phyloP scores from a whole-genome alignment of 2,797 vertebrate genomes.

The Ctenopoma kingsleyae region DNA sequence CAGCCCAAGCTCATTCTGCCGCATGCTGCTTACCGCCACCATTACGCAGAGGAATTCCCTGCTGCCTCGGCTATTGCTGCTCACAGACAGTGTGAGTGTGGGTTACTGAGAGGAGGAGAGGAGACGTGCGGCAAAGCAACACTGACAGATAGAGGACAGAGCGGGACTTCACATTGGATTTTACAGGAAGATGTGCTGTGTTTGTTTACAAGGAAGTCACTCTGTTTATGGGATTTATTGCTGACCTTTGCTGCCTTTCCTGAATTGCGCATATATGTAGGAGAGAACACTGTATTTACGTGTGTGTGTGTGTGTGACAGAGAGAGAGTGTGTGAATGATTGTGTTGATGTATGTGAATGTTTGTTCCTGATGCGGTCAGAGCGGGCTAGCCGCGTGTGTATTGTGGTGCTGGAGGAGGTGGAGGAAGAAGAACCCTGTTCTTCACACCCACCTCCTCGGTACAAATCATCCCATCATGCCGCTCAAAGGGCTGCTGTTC shows the following conservation, averaged over 20 bases:
- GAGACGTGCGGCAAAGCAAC: slow-evolving; percentile 62
- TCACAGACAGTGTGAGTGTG: slow-evolving; percentile 51
- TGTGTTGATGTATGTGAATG: slow-evolving; percentile 22
- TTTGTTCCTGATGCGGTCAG: slow-evolving; percentile 81
- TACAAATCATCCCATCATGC: slow-evolving; percentile 80
- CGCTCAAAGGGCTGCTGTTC: slow-evolving; percentile 56
- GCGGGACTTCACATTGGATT: slow-evolving; percentile 55
- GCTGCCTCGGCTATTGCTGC: slow-evolving; percentile 61
- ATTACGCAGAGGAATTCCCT: slow-evolving; percentile 81
- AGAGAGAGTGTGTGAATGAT: slow-evolving; percentile 23
- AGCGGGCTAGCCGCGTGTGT: slow-evolving; percentile 97
- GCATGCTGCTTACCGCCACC: slow-evolving; percentile 74
- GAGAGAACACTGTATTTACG: slow-evolving; percentile 51
- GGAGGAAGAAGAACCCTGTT: slow-evolving; percentile 94
- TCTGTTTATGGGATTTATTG: slow-evolving; percentile 41
- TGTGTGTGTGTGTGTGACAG: slow-evolving; percentile 29
- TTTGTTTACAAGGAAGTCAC: slow-evolving; percentile 40
- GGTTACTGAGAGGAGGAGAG: slow-evolving; percentile 48
- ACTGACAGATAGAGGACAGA: slow-evolving; percentile 67
- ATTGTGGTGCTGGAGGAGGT: slow-evolving; percentile 99
- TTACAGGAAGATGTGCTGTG: slow-evolving; percentile 51
- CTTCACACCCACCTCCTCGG: slow-evolving; percentile 81
- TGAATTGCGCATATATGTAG: slow-evolving; percentile 59
- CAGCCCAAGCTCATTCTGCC: slow-evolving; percentile 73
- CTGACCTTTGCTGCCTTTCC: slow-evolving; percentile 41